Evolutionary conservation across 2,797 vertebrate species (phyloP).

Genomic region (Calcarius lapponicus): DNA sequence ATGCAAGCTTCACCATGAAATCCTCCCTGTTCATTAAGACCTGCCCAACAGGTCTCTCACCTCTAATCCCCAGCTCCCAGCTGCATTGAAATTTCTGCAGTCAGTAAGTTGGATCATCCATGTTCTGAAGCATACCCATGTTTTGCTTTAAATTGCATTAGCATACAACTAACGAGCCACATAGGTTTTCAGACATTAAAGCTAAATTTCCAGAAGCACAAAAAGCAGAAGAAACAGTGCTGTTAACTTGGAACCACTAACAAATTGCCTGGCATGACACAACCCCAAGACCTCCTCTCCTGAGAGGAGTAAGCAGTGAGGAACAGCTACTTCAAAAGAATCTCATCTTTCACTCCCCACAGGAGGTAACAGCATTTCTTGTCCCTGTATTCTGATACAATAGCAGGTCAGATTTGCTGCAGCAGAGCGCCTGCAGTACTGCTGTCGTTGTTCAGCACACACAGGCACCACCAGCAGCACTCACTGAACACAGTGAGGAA

Average conservation of each 20-base stretch:
- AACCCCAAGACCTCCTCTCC: neutral
- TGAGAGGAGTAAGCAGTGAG: neutral
- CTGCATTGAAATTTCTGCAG: neutral
- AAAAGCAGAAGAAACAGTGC: neutral
- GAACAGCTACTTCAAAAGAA: neutral
- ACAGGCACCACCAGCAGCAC: neutral
- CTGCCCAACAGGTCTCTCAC: neutral
- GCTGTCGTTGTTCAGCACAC: accelerated
- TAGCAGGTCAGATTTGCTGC: neutral
- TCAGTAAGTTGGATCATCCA: neutral
- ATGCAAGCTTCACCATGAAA: neutral
- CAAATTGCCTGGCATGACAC: accelerated
- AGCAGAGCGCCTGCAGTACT: neutral
- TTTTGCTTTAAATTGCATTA: neutral
- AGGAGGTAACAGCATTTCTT: neutral
- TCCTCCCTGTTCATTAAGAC: neutral
- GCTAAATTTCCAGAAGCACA: neutral
- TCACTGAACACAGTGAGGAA: accelerated
- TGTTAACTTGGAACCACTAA: neutral
- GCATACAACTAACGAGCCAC: neutral
- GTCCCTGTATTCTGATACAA: neutral
- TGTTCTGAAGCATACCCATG: accelerated
- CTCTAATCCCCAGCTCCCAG: neutral
- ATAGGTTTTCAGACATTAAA: neutral
- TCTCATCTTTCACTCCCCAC: neutral